Evolutionary conservation across 2,888 invertebrate genomes (phyloP).

Genomic region (Exocentrus adspersus): DNA sequence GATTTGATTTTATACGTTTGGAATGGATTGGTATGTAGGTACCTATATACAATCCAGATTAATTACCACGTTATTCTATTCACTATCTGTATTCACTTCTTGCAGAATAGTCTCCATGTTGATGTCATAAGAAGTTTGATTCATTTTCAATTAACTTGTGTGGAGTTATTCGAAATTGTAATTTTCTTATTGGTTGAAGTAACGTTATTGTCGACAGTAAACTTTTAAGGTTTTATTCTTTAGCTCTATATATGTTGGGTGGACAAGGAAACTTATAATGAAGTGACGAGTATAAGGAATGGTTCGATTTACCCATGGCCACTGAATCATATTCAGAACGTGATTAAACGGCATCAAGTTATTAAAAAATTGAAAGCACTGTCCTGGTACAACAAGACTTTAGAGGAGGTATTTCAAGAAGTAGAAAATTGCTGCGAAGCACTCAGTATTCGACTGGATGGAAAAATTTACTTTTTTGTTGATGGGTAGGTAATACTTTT

Average conservation of each 20-base stretch:
- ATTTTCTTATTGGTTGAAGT: too few relatives aligned
- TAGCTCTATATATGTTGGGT: slow-evolving; percentile 89
- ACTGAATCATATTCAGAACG: slow-evolving; percentile 82
- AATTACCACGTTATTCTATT: too few relatives aligned
- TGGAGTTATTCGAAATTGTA: too few relatives aligned
- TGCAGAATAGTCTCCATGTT: too few relatives aligned
- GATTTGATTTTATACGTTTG: too few relatives aligned
- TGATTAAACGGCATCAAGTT: slow-evolving; percentile 77
- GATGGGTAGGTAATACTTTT: slow-evolving; percentile 72
- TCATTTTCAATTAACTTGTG: too few relatives aligned
- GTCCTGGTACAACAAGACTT: slow-evolving; percentile 83
- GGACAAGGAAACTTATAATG: slow-evolving; percentile 80
- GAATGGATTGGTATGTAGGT: too few relatives aligned
- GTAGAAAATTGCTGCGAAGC: slow-evolving; percentile 89
- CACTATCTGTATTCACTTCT: too few relatives aligned
- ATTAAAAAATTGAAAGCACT: slow-evolving; percentile 78
- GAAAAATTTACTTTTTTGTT: slow-evolving; percentile 84
- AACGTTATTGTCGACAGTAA: too few relatives aligned
- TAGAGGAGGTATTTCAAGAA: slow-evolving; percentile 81
- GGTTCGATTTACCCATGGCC: slow-evolving; percentile 96
- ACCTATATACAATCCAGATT: too few relatives aligned
- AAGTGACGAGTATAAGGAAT: slow-evolving; percentile 85
- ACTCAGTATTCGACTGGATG: slow-evolving; percentile 84
- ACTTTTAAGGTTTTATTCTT: slow-evolving; percentile 40
- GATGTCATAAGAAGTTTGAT: too few relatives aligned